Conservation (phyloP, 2,113 vertebrate species). For the Dasyornis broadbenti region DNA sequence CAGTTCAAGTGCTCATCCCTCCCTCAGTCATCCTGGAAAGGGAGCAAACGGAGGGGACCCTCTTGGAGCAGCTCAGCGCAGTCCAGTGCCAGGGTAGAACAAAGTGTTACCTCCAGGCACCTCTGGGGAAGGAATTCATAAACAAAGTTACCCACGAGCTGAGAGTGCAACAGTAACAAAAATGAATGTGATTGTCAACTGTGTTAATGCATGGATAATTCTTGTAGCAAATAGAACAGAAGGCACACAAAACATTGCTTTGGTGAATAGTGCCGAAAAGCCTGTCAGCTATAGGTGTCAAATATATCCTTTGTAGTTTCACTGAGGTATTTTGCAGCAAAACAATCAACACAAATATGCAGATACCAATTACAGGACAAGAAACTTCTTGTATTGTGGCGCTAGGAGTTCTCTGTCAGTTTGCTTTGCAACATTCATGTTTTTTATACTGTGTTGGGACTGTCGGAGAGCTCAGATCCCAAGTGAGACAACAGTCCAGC, state of each 20-base stretch:
- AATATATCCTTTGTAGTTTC: neutral
- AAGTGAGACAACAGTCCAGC: neutral
- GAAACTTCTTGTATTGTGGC: neutral
- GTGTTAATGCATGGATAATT: neutral
- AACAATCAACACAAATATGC: slow-evolving; percentile 17
- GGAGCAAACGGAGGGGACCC: neutral
- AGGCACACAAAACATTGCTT: neutral
- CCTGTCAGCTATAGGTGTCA: slow-evolving; percentile 20
- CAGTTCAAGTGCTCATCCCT: neutral
- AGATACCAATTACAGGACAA: neutral
- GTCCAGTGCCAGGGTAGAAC: neutral
- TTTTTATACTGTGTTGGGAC: neutral
- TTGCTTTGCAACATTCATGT: neutral
- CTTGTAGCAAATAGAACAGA: neutral
- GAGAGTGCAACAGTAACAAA: neutral
- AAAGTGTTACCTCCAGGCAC: neutral
- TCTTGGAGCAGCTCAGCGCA: fast-evolving
- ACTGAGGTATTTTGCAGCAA: neutral
- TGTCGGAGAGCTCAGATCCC: neutral
- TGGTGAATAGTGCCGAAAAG: neutral
- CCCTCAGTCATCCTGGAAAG: neutral
- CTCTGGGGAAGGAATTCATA: neutral
- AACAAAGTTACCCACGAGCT: neutral
- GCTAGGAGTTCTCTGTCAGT: neutral
- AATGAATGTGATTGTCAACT: neutral